Evolutionary conservation across 64 coral and sea anemone species (phyloP), one percentile per base, ranked within the genome.

Genomic region (Exaiptasia diaphana): DNA sequence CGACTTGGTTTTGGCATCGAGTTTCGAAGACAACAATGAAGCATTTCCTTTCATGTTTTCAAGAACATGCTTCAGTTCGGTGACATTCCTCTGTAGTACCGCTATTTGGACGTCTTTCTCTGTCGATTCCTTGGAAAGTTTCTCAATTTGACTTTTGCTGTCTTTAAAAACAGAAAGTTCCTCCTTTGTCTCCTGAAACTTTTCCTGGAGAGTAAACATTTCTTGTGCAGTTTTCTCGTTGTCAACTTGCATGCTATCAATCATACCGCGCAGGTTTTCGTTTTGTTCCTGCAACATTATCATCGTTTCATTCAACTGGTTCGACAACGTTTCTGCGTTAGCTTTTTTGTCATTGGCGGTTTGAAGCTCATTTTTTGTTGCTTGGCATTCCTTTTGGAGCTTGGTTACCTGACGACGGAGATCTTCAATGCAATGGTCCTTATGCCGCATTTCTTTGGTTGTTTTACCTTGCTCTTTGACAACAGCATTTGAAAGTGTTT

Each of bases 391-490:
- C 3, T 62, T 10, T 49, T 82, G 78, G 12, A 24, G 21, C 36
- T 62, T 82, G 17, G 45, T 26, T 4, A 35, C 41, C 6, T 82
- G 53, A 13, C 42, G 61, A 49, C 37, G 61, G 2, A 83, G 15
- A 13, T 38, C 48, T 43, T 37, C 20, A 28, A 72, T 69, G 3
- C 71, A 20, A 56, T 79, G 18, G 6, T 54, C 64, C 14, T 90
- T 74, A 15, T 63, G 54, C 27, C 35, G 28, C n/a, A 40, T 82
- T 77, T 90, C 79, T 25, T 73, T 46, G 29, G 41, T 55, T 41
- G 56, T 67, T 10, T 26, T 35, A 28, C 9, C 20, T 11, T 74
- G 56, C 20, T 76, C 70, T 38, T 83, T 73, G 14, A 25, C 57
- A 27, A 74, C 54, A 4, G 59, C 49, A 13, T 78, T 62, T n/a